Evolutionary conservation across 2,888 invertebrate species (phyloP).

Genomic region (Phaonia tiefii): DNA sequence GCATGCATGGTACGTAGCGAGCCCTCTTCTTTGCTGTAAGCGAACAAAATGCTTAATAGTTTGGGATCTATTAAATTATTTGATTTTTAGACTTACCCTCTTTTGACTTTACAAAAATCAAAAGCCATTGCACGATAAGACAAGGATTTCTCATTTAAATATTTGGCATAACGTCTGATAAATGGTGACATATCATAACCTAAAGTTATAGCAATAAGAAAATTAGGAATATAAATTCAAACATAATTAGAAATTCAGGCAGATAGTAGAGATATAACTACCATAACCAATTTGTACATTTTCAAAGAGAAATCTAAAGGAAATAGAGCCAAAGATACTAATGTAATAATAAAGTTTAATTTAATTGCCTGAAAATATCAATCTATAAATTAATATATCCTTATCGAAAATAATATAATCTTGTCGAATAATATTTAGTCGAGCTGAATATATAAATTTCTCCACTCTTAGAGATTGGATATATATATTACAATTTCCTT

Average conservation of each 20-base stretch:
- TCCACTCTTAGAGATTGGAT: too few relatives aligned
- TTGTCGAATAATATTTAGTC: too few relatives aligned
- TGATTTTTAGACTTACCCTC: conserved; percentile 92
- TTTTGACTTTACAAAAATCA: conserved; percentile 99
- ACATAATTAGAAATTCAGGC: not conserved
- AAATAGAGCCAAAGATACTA: not conserved
- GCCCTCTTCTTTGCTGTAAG: conserved; percentile 96
- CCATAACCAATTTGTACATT: conserved; percentile 32
- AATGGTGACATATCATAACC: conserved; percentile 99
- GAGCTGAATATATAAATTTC: too few relatives aligned
- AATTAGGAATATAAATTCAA: not conserved
- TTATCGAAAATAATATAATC: too few relatives aligned
- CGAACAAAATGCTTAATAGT: conserved; percentile 3
- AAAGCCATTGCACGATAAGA: conserved; percentile 99
- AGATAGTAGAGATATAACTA: not conserved
- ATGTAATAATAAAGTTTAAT: not conserved
- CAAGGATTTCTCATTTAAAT: conserved; percentile 99
- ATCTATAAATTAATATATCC: too few relatives aligned
- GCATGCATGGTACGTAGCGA: conserved; percentile 97
- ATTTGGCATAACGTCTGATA: conserved; percentile 98
- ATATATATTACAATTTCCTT: too few relatives aligned
- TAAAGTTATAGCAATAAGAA: conserved; percentile 75
- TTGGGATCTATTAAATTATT: not conserved
- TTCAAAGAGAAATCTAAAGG: conserved; percentile 13
- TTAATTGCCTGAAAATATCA: too few relatives aligned